Base-by-base conservation (phyloP, 2,113 vertebrate species). In the Chaetops frenatus region DNA sequence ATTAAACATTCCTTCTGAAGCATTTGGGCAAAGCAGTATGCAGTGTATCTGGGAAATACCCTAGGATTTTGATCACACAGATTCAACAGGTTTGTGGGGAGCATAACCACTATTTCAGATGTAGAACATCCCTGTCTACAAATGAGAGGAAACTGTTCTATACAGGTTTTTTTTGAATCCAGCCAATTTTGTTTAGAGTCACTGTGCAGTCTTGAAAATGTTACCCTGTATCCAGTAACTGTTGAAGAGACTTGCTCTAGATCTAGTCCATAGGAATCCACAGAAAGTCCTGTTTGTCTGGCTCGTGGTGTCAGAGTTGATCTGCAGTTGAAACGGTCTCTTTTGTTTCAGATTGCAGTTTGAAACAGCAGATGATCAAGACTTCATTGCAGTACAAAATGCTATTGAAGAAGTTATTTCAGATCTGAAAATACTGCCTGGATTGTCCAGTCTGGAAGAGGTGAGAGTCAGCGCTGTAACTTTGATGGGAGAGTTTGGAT, bases 371-470 rank as follows among this genome's bases (percentile, higher is more conserved):
- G 98, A 99, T 95, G 96, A 97, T 82, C 98, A 99, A 64, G 98
- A 98, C 71, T 95, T 99, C 60, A 85, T 97, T 50, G 98, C 97
- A 98, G 78, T 99, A 86, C 98, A 98, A 94, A 98, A 97, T 89
- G 98, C 91, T 91, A 94, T 99, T 81, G 98, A 99, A 92, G 98
- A 98, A 56, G 97, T 98, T 95, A 96, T 99, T 97, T 97, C 97
- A 56, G 97, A 98, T 93, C 96, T 99, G 60, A 98, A 98, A 85
- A 98, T 97, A 35, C 96, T 98, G 38, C 97, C 98, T 6, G 94
- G 95, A 56, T 95, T 97, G 31, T 97, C 98, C 38, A 95, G 88
- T 19, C 47, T 97, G 90, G 97, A 97, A 12, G 98, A 99, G 98
- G 99, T 99, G 92, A 96, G 94, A 64, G 27, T 38, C 87, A 65